phyloP scores from a whole-genome alignment of 2,113 vertebrate species.

The Nesoenas mayeri region DNA sequence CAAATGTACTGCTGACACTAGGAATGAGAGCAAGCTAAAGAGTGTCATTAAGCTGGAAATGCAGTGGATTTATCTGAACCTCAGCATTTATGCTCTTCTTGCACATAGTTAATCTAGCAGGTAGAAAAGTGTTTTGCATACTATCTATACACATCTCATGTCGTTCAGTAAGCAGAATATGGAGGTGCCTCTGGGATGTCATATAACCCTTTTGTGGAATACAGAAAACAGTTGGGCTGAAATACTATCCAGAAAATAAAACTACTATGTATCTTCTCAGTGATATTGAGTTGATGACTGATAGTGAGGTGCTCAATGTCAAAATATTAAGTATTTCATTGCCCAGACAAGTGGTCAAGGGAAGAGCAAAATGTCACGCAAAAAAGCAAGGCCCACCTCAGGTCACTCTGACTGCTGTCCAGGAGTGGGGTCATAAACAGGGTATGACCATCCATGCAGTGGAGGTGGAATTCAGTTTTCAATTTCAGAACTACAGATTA shows the following conservation, averaged over 20 bases:
- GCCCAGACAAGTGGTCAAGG: not conserved
- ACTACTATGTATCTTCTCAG: fast-evolving
- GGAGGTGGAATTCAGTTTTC: not conserved
- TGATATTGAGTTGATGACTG: not conserved
- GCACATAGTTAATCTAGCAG: not conserved
- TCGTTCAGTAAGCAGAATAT: not conserved
- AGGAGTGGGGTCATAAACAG: not conserved
- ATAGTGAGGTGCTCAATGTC: not conserved
- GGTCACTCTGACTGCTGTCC: not conserved
- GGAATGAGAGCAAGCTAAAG: not conserved
- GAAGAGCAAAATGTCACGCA: not conserved
- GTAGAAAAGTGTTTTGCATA: not conserved
- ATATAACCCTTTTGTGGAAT: not conserved
- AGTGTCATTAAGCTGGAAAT: not conserved
- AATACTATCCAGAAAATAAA: not conserved
- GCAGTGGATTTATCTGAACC: not conserved
- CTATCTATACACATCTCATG: not conserved
- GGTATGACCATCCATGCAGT: not conserved
- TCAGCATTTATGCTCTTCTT: not conserved
- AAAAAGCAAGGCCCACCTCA: not conserved
- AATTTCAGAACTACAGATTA: not conserved
- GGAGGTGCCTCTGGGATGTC: not conserved
- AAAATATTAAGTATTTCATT: not conserved
- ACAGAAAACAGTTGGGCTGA: not conserved
- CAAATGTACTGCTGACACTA: not conserved